Percentiles rank a stretch among this genome's conserved stretches.
Conservation (phyloP, 2,888 invertebrate genomes). For the Rhingia campestris region DNA sequence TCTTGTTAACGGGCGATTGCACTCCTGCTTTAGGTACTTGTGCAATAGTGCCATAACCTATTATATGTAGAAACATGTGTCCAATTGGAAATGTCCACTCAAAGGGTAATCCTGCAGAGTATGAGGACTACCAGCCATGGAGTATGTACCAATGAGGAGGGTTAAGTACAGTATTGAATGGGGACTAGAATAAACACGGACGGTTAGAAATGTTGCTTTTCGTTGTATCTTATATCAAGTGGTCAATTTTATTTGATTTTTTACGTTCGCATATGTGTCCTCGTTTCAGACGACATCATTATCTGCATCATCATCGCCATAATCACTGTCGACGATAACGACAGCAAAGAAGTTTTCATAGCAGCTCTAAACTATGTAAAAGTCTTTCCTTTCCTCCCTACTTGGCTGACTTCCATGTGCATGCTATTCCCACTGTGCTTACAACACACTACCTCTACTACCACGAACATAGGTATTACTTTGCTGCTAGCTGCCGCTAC, state of each 20-base stretch:
- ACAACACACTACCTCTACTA: background rate
- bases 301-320: constrained; percentile 29
- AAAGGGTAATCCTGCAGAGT: constrained; percentile 36
- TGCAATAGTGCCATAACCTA: constrained; percentile 32
- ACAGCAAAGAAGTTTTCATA: constrained; percentile 37
- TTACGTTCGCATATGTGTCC: background rate
- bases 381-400: constrained; percentile 22
- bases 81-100: constrained; percentile 52
- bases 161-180: too few species aligned
- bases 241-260: constrained; percentile 8
- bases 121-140: too few species aligned
- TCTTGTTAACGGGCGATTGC: constrained; percentile 22
- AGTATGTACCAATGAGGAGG: too few species aligned
- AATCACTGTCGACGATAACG: constrained; percentile 19
- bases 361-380: constrained; percentile 33
- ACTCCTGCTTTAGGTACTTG: constrained; percentile 22
- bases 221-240: background rate
- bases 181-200: too few species aligned
- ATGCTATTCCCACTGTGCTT: constrained; percentile 9
- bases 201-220: constrained; percentile 8
- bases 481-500: constrained; percentile 10
- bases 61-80: constrained; percentile 39
- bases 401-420: constrained; percentile 54
- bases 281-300: constrained; percentile 27
- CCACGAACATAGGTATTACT: constrained; percentile 27